Percentiles rank a stretch among this genome's conserved stretches.
Conservation (phyloP, 2,113 vertebrate genomes). For the Balaenoptera acutorostrata region DNA sequence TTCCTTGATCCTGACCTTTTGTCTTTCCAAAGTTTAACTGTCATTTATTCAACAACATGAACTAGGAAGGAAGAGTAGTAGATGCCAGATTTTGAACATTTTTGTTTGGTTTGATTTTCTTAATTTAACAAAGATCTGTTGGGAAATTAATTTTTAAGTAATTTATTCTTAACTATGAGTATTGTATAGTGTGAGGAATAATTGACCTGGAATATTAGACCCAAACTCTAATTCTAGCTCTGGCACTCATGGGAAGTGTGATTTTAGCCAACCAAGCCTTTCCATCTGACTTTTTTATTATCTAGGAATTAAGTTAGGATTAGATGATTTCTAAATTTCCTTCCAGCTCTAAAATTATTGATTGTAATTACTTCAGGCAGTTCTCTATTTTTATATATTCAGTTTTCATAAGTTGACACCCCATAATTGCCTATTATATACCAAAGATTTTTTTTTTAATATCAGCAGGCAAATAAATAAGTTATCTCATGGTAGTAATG, state of each 20-base stretch:
- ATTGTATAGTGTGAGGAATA: not conserved
- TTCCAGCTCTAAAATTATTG: constrained; percentile 33
- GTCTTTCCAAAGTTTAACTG: not conserved
- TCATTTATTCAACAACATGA: constrained; percentile 8
- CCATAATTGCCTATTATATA: not conserved
- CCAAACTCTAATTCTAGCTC: not conserved
- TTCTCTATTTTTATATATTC: not conserved
- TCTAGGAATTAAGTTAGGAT: constrained; percentile 22
- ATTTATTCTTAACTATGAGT: not conserved
- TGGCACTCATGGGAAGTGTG: not conserved
- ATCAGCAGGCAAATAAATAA: not conserved
- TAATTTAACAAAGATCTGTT: constrained; percentile 9
- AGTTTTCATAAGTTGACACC: not conserved
- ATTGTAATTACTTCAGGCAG: not conserved
- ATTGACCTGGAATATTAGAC: not conserved
- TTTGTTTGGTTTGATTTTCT: not conserved
- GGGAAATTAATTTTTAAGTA: constrained; percentile 6
- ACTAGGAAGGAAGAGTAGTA: constrained; percentile 1
- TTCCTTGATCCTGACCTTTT: not conserved
- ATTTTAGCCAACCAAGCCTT: not conserved
- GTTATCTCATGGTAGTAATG: not conserved
- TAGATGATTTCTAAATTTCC: constrained; percentile 27
- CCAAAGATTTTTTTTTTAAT: constrained; percentile 8
- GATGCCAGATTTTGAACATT: constrained; percentile 18
- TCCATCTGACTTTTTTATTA: not conserved